Evolutionary conservation across 2,888 invertebrate genomes (phyloP), one percentile per base, ranked within the genome.

Genomic region (Polia nebulosa): DNA sequence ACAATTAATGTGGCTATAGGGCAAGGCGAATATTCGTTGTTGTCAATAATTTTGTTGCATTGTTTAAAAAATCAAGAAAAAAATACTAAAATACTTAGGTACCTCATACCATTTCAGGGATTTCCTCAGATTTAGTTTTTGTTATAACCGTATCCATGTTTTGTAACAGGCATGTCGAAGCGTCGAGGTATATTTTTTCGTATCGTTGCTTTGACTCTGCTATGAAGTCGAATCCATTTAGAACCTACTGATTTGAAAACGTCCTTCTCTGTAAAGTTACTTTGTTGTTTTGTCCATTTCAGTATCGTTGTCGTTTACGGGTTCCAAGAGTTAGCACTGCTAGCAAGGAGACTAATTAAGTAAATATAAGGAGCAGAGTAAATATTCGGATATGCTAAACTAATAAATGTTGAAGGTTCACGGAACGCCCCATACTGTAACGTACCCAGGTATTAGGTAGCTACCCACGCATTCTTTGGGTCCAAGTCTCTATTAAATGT

Each of bases 401-500:
- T 52, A 15, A 22, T 41, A 27, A 59, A n/a, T 64, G 29, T 58
- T 36, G 20, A 51, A 62, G 52, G 47, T 52, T 77, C 44, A 45
- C 34, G 47, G 49, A 71, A 58, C 44, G 45, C 41, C 44, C 39
- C 53, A 44, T 53, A 55, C 47, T 59, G 57, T 57, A 20, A 62
- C 22, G 22, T 45, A 39, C 36, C 70, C 60, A 60, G 45, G 44
- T 66, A 36, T 65, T 72, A 74, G 49, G 44, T 66, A 75, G 51
- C 63, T 49, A 77, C 76, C 80, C 73, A 70, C 64, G 64, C 67
- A 72, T 75, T 73, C 69, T 76, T 69, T 76, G 86, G 85, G 85
- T 80, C 82, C 84, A 83, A 84, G 58, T 72, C 69, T 82, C 63
- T 80, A 73, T 75, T 64, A 79, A 58, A 78, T 74, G 72, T 79